Base-by-base conservation (phyloP, 2,797 vertebrate species). In the Ceryle rudis region DNA sequence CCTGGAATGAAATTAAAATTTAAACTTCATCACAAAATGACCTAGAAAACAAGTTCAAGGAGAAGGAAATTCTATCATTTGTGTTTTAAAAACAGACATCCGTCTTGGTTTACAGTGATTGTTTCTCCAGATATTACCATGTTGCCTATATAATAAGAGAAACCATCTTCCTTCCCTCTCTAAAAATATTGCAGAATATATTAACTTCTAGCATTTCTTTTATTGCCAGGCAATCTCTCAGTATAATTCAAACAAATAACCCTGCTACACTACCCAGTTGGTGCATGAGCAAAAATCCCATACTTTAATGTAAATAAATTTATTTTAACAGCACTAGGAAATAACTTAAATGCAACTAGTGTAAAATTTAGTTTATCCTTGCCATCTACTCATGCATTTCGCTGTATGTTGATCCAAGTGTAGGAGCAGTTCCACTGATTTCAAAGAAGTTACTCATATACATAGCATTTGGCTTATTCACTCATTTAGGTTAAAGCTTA, bases 181-280 rank as follows among this genome's bases (percentile, higher is more conserved):
- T 95, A 98, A 98, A 96, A 99, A 98, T 81, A 98, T 96, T 64
- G 99, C 99, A 51, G 99, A 99, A 94, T 99, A 98, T 97, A 98
- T 97, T 58, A 99, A 98, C 96, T 99, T 99, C 85, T 98, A 22
- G 90, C 99, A 98, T 97, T 98, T 98, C 93, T 92, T 99, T 96
- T 97, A 95, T 37, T 99, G 98, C 90, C 97, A 95, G 98, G 98
- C 99, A 98, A 92, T 28, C 47, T 41, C 16, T 39, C 41, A 75
- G 51, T 39, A 26, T 33, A 85, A 82, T 86, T 60, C 62, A 82
- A 81, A 86, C 44, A 86, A 81, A 89, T 29, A 7, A 64, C 20
- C 18, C 86, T 47, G 41, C 54, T 81, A 31, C 2, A 2, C 46
- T 44, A 82, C 44, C 18, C 12, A 7, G 51, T 35, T 83, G 33